Evolutionary conservation across 2,888 invertebrate species (phyloP).

Genomic region (Drosophila planitibia): DNA sequence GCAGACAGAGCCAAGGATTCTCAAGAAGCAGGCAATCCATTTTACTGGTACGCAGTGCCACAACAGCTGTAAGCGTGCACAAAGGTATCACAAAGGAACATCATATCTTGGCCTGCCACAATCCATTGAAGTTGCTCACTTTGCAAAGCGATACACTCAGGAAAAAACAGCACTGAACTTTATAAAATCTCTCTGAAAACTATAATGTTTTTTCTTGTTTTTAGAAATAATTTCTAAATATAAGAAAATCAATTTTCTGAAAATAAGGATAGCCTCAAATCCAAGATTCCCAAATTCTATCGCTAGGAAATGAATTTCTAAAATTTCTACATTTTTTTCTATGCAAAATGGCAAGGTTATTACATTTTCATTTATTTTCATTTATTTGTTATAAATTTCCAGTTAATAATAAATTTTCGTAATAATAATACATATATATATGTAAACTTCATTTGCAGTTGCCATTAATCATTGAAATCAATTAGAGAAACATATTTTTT

Average conservation of each 20-base stretch:
- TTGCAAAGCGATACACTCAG: background rate
- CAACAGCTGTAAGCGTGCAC: too few species aligned
- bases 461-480: background rate
- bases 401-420: too few species aligned
- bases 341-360: background rate
- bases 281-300: background rate
- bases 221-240: background rate
- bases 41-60: too few species aligned
- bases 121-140: too few species aligned
- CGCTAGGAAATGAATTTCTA: background rate
- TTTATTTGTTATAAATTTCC: too few species aligned
- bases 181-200: background rate
- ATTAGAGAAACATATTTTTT: background rate
- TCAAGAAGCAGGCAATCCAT: conserved; percentile 13
- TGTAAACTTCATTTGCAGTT: background rate
- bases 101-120: too few species aligned
- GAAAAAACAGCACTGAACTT: background rate
- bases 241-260: background rate
- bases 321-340: background rate
- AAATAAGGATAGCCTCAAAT: background rate
- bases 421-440: too few species aligned
- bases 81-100: too few species aligned
- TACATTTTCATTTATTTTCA: background rate
- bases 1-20: conserved; percentile 25
- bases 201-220: background rate